These are phyloP conservation scores for Gorsachius magnificus DNA, from an alignment of 2,797 vertebrate genomes.

Conservation along the genomic window DNA sequence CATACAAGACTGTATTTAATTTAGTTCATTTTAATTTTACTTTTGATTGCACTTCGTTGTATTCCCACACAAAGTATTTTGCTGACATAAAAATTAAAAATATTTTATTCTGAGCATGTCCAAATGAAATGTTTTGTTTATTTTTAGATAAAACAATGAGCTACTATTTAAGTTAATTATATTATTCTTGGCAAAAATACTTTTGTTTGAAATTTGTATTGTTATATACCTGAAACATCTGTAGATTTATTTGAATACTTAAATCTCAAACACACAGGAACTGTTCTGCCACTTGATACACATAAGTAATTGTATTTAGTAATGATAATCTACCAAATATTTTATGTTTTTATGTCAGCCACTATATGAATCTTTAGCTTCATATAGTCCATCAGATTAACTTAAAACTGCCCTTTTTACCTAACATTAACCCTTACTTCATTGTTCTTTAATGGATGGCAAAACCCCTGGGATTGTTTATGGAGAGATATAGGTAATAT, in stretches of 20 bases:
- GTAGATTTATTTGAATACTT: not conserved
- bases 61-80: not conserved
- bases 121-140: not conserved
- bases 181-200: not conserved
- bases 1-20: not conserved
- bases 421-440: not conserved
- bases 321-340: not conserved
- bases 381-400: not conserved
- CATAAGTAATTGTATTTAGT: not conserved
- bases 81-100: not conserved
- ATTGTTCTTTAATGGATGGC: not conserved
- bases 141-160: not conserved
- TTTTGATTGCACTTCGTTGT: not conserved
- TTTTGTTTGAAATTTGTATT: not conserved
- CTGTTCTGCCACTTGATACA: not conserved
- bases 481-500: not conserved
- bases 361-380: not conserved
- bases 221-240: not conserved
- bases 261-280: not conserved
- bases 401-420: not conserved
- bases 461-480: not conserved
- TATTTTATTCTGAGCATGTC: not conserved
- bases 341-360: not conserved
- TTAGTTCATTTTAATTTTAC: not conserved
- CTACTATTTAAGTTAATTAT: not conserved